phyloP scores from a whole-genome alignment of 2,888 invertebrate species.

The Trachelus iudaicus region DNA sequence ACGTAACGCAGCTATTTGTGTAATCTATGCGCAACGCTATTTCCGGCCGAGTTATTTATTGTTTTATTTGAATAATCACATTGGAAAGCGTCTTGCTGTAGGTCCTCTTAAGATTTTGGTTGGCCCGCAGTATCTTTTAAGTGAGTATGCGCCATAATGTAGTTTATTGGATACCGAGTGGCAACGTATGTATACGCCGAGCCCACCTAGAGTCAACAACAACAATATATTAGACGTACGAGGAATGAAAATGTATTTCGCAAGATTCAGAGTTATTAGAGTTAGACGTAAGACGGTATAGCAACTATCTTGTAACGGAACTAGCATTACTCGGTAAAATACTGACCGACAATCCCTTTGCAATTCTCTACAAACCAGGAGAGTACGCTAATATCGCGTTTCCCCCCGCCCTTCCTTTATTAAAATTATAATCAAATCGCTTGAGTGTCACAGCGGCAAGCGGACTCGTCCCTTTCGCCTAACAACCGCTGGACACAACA shows the following conservation, averaged over 20 bases:
- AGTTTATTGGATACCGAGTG: not conserved
- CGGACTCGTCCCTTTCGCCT: too few species aligned
- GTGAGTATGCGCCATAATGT: not conserved
- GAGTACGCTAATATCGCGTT: too few species aligned
- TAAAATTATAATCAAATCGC: too few species aligned
- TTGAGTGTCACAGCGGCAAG: too few species aligned
- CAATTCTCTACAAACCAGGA: too few species aligned
- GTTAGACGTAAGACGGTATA: not conserved
- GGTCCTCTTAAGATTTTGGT: conserved; percentile 30
- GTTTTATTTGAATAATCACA: conserved; percentile 55
- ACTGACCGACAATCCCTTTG: too few species aligned
- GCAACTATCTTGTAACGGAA: not conserved
- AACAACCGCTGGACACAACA: too few species aligned
- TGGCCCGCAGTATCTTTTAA: conserved; percentile 6
- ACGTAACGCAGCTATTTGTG: conserved; percentile 17
- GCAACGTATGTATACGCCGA: not conserved
- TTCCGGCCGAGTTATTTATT: conserved; percentile 48
- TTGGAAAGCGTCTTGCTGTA: conserved; percentile 44
- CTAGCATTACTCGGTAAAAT: too few species aligned
- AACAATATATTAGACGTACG: not conserved
- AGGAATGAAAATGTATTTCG: not conserved
- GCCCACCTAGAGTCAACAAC: not conserved
- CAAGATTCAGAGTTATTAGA: not conserved
- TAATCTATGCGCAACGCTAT: conserved; percentile 44
- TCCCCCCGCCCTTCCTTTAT: too few species aligned